phyloP scores from a whole-genome alignment of 2,888 invertebrate species.

The Epistrophe grossulariae region DNA sequence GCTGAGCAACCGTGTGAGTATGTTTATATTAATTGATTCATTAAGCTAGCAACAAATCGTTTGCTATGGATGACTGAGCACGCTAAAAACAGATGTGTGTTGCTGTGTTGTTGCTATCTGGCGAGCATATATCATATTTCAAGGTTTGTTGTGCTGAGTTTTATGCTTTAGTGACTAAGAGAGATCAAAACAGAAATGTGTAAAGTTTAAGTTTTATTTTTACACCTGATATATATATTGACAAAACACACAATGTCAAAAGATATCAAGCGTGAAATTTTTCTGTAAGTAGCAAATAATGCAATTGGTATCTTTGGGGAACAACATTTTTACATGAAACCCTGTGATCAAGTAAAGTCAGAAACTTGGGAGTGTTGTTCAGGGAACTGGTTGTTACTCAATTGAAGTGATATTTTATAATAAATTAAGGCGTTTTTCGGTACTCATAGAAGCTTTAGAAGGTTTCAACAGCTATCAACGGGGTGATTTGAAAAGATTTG shows the following conservation, averaged over 20 bases:
- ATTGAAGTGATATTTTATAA: too few relatives aligned
- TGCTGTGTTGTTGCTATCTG: slow-evolving; percentile 15
- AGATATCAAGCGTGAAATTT: slow-evolving; percentile 26
- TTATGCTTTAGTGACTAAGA: not conserved
- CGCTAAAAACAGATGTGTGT: not conserved
- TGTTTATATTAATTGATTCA: slow-evolving; percentile 60
- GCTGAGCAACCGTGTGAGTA: slow-evolving; percentile 20
- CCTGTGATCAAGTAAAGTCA: not conserved
- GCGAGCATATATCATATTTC: slow-evolving; percentile 30
- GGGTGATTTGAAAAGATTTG: too few relatives aligned
- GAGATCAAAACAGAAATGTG: slow-evolving; percentile 17
- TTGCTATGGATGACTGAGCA: slow-evolving; percentile 33
- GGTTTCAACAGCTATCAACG: too few relatives aligned
- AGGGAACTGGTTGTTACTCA: not conserved
- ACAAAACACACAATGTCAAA: slow-evolving; percentile 23
- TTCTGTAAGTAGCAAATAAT: slow-evolving; percentile 23
- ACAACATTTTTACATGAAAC: not conserved
- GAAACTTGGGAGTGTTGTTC: not conserved
- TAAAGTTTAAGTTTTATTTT: not conserved
- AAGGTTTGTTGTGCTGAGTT: slow-evolving; percentile 29
- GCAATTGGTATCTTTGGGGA: not conserved
- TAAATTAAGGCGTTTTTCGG: too few relatives aligned
- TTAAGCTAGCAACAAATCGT: slow-evolving; percentile 39
- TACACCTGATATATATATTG: slow-evolving; percentile 25
- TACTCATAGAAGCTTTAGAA: too few relatives aligned